Conservation (phyloP, 2,113 vertebrate genomes). For the Stegostoma tigrinum region DNA sequence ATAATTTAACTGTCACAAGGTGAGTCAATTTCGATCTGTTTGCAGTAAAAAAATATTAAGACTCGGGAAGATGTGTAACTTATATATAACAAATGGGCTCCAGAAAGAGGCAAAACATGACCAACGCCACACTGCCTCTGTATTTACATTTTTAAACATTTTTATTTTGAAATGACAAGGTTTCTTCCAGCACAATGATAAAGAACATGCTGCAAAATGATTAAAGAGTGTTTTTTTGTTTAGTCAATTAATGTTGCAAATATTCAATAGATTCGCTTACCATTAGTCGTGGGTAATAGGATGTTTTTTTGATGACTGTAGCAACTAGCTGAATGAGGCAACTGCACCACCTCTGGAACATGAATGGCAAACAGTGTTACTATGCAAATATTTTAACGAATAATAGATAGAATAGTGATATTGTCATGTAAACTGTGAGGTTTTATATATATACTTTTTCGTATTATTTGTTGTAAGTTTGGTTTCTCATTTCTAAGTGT, state of each 20-base stretch:
- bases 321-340: not conserved
- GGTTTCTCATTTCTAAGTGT: too few relatives aligned
- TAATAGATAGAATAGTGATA: not conserved
- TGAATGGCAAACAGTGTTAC: not conserved
- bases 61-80: not conserved
- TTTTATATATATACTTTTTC: too few relatives aligned
- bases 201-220: not conserved
- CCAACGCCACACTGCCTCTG: not conserved
- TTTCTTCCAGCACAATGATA: not conserved
- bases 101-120: not conserved
- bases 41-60: not conserved
- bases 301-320: not conserved
- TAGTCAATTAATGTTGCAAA: not conserved
- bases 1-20: not conserved
- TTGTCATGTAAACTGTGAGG: not conserved
- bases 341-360: not conserved
- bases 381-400: not conserved
- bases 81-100: not conserved
- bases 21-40: not conserved
- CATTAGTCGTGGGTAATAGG: not conserved
- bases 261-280: not conserved
- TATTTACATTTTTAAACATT: not conserved
- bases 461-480: too few relatives aligned
- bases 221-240: not conserved
- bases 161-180: not conserved